Evolutionary conservation across 2,888 invertebrate species (phyloP).

Genomic region (Acronicta aceris): DNA sequence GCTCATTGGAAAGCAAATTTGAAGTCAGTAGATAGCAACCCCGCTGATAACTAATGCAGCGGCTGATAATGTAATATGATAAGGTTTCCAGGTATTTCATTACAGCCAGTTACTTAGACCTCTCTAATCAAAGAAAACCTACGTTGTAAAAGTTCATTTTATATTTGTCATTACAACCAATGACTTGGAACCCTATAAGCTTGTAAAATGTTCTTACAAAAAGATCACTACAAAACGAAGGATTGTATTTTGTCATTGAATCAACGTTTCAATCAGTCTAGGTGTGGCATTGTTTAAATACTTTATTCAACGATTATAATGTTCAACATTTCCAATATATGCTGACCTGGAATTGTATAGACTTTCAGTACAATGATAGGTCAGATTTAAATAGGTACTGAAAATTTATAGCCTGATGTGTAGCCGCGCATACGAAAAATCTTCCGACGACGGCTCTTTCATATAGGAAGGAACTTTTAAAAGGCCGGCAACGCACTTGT

Average conservation of each 20-base stretch:
- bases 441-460: no score
- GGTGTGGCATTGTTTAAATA: constrained; percentile 41
- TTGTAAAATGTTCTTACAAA: not conserved
- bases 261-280: constrained; percentile 20
- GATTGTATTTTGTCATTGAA: constrained; percentile 9
- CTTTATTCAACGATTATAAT: constrained; percentile 1
- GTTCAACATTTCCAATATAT: no score
- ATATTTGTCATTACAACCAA: constrained; percentile 12
- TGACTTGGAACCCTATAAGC: not conserved
- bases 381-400: no score
- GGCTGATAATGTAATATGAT: constrained; percentile 51
- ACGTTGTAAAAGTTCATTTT: constrained; percentile 9
- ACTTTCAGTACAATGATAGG: no score
- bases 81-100: constrained; percentile 34
- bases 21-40: constrained; percentile 26
- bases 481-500: no score
- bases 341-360: no score
- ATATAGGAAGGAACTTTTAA: no score
- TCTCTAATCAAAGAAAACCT: constrained; percentile 5
- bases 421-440: no score
- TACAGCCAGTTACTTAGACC: constrained; percentile 27
- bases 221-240: constrained; percentile 3
- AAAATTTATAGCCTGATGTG: no score
- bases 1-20: constrained; percentile 12
- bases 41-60: constrained; percentile 50